Conservation (phyloP, 2,113 vertebrate genomes). For the Rhynchomys soricoides region DNA sequence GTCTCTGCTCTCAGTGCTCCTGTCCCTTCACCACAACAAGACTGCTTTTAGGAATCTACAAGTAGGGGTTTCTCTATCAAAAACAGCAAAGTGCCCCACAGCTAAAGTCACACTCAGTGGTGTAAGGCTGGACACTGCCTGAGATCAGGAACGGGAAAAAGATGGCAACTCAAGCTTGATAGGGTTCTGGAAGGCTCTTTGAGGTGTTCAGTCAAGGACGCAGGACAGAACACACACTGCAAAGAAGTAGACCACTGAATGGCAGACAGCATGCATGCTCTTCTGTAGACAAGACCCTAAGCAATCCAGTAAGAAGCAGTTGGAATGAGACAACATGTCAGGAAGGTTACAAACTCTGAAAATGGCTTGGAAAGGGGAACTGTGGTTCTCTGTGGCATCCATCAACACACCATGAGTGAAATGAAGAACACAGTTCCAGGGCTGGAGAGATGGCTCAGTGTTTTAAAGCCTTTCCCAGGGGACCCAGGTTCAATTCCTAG, state of each 20-base stretch:
- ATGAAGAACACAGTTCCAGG: neutral
- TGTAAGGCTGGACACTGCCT: neutral
- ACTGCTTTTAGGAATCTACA: neutral
- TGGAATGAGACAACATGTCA: neutral
- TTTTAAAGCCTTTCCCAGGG: too few relatives aligned
- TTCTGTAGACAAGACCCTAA: neutral
- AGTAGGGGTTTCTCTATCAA: neutral
- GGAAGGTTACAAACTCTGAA: neutral
- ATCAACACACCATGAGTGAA: neutral
- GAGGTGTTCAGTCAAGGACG: neutral
- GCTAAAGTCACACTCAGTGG: neutral
- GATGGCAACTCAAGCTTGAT: neutral
- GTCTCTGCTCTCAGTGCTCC: neutral
- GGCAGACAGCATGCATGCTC: neutral
- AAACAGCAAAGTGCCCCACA: neutral
- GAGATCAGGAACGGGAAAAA: neutral
- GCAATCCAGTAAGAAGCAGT: neutral
- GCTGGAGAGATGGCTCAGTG: neutral
- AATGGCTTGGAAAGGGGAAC: neutral
- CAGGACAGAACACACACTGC: neutral
- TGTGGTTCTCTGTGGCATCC: neutral
- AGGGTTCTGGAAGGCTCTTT: neutral
- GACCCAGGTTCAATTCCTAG: neutral
- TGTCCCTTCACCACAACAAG: neutral
- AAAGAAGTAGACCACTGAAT: neutral